Evolutionary conservation across 2,888 invertebrate species (phyloP), one percentile per base, ranked within the genome.

Genomic region (Leucozona laternaria): DNA sequence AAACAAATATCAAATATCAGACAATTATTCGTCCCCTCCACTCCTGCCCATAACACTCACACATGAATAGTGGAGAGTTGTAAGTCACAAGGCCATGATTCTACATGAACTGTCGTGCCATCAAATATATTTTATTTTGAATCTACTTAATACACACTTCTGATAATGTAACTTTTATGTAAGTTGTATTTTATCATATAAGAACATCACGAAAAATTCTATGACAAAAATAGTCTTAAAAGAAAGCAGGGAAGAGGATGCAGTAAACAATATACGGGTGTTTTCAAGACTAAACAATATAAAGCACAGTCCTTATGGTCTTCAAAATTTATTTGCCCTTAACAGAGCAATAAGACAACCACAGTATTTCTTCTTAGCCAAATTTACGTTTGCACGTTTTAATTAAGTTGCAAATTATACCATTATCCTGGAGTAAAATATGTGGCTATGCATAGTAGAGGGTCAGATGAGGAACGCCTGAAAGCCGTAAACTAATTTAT

Each of bases 401-500:
- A 79, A 73, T 79, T 79, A 43, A 73, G 73, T 64, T 73, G 57
- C 55, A 64, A 73, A 55, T 20, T 57, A 22, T 20, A 57, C n/a
- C 45, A 48, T 60, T 45, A 48, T 45, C 57, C 57, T 37, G 6
- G 4, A 53, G 25, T 50, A 20, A 62, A 48, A 50, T 62, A 5
- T 17, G 37, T 37, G 60, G 28, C 17, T 22, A 2, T n/a, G 25
- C n/a, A n/a, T n/a, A n/a, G 60, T 53, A n/a, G 60, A n/a, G 40
- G 53, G 57, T 48, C 17, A 25, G 55, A 34, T 58, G n/a, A 34
- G 71, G 13, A 75, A 73, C 17, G 66, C 50, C 57, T 50, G 48
- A 20, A 40, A 66, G 48, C 58, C 79, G 31, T 58, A 79, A 75
- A 50, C 22, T 66, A 50, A 66, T 79, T 79, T 79, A 79, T 58